Percentiles rank a stretch among this genome's conserved stretches.
Conservation (phyloP, 2,113 vertebrate genomes). For the Hemibagrus wyckioides region DNA sequence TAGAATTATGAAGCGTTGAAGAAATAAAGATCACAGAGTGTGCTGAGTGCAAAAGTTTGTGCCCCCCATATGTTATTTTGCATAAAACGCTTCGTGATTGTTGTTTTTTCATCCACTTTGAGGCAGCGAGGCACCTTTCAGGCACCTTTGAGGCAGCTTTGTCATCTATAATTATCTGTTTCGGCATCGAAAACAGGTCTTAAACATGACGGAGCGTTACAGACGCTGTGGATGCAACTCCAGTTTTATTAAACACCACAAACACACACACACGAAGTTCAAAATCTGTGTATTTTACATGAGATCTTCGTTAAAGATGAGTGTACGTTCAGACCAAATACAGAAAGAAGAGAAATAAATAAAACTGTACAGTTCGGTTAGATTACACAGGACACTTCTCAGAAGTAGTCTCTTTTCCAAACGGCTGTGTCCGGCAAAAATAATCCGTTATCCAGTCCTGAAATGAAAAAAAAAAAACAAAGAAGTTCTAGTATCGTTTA, state of each 20-base stretch:
- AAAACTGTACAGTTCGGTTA: conserved; percentile 42
- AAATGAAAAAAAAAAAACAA: conserved; percentile 22
- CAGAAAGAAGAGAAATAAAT: conserved; percentile 31
- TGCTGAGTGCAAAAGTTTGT: not conserved
- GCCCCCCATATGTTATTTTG: not conserved
- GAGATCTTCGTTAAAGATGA: conserved; percentile 16
- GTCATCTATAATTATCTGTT: too few relatives aligned
- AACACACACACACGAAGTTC: conserved; percentile 52
- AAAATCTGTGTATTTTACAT: conserved; percentile 37
- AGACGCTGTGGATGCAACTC: conserved; percentile 61
- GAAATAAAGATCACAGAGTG: not conserved
- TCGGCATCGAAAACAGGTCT: not conserved
- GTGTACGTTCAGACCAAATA: conserved; percentile 5
- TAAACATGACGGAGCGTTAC: conserved; percentile 1
- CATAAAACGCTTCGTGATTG: not conserved
- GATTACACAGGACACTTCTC: conserved; percentile 37
- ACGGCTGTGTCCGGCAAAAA: conserved; percentile 72
- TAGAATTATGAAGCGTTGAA: not conserved
- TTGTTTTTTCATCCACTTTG: not conserved
- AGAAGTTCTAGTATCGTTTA: not conserved
- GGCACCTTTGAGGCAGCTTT: too few relatives aligned
- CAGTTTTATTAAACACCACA: conserved; percentile 67
- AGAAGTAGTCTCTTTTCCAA: conserved; percentile 78
- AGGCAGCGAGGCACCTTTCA: not conserved
- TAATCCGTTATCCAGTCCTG: conserved; percentile 67